Base-by-base conservation (phyloP, 2,113 vertebrate genomes). In the Lonchura striata region DNA sequence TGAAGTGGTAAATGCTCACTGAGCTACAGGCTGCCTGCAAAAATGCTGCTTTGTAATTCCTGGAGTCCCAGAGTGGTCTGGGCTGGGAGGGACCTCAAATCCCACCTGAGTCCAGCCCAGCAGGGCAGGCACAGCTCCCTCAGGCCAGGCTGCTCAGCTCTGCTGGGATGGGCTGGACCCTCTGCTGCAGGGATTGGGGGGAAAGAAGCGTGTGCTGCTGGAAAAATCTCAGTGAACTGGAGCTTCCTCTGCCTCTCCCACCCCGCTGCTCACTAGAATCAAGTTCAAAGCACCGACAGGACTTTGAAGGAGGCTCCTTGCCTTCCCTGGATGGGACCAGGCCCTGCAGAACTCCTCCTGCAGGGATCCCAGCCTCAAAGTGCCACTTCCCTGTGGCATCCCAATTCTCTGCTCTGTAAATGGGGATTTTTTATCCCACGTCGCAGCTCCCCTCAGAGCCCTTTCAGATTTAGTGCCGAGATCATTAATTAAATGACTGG, bases 401-500 rank as follows among this genome's bases (percentile, higher is more conserved):
- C 82, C 87, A 3, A 2, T 31, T 72, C 87, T 56, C 76, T 53
- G 88, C 82, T 68, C 2, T 4, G 3, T 1, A 44, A 72, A 72
- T 16, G 11, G 27, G 3, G 28, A 6, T 4, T 18, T 65, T 69
- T 61, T 5, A 66, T 77, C 39, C 78, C 6, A 0, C 25, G 1
- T 44, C 8, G 0, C 35, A 22, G 71, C 53, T 61, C 6, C 84
- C 42, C 31, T 79, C 82, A n/a, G 81, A 91, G 31, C 24, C 37
- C 46, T 47, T 53, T 81, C 86, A 50, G 54, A 17, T 33, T 41
- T 41, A 80, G n/a, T 2, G 24, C 2, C 20, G 87, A 68, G 95
- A 39, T 49, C 53, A 7, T 94, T 96, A 93, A 94, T 96, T 95
- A 94, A 79, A 87, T 37, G 81, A 81, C 35, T 30, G 39, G 57